Evolutionary conservation across 2,888 invertebrate species (phyloP), one percentile per base, ranked within the genome.

Genomic region (Heliconius ethilla): DNA sequence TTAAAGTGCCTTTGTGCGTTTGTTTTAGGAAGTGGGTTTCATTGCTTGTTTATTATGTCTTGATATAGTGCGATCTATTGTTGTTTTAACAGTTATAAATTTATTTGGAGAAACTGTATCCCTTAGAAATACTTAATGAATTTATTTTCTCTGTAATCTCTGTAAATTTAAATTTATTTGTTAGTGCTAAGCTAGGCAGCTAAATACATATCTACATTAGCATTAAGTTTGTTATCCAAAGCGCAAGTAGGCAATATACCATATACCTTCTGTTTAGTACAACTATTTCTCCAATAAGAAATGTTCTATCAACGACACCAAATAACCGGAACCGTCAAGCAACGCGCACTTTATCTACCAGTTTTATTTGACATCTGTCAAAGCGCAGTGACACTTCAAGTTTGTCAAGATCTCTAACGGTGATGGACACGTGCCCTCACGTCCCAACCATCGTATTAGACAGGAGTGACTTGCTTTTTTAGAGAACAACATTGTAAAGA

Each of bases 281-380:
- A 59, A 72, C 6, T 37, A 72, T 72, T 72, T 72, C n/a, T 59
- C n/a, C 45, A 33, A 33, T 67, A 51, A 55, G 37, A 29, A 75
- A 55, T 55, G 55, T 33, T 27, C 77, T 73, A 37, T 77, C 59
- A 66, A 77, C 77, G 40, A 27, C 66, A 15, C 45, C 45, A 66
- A 73, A 27, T 45, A 70, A 70, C 70, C 75, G 77, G 77, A 79
- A 75, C 78, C 51, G 75, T 76, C 78, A 78, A 70, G 70, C 75
- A 25, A 63, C 75, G 78, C 63, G 73, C 67, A 78, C 45, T 75
- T 66, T 75, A 75, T 75, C 79, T 67, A 72, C 66, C 66, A 25
- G 59, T 77, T 80, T 80, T 79, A 80, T 80, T 79, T 80, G 80
- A 80, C 80, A 79, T 73, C 73, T 80, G 79, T 79, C 80, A 79